A percentile compares a stretch with the other conserved stretches of the same genome.
Conservation (phyloP, 2,113 vertebrate genomes). For the Oxyura jamaicensis region DNA sequence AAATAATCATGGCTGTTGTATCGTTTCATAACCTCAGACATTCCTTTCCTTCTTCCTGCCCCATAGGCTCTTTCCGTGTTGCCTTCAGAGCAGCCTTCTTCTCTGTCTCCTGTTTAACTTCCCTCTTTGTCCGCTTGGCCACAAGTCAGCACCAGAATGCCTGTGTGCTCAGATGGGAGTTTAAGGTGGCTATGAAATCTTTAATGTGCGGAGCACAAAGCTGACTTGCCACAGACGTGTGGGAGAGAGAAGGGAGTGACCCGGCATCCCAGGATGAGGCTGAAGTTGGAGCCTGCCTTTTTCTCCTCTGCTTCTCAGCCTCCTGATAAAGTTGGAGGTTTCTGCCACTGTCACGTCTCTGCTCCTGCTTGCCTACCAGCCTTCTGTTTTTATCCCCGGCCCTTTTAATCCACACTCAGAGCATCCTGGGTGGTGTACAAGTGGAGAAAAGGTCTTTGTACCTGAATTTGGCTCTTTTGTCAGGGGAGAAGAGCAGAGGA, state of each 20-base stretch:
- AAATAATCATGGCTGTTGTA: background rate
- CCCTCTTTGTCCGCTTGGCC: constrained; percentile 15
- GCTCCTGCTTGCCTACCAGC: background rate
- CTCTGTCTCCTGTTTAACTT: constrained; percentile 42
- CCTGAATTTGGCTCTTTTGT: background rate
- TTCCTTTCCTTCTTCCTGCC: constrained; percentile 25
- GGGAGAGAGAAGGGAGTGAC: background rate
- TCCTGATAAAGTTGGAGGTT: background rate
- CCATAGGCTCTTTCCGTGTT: background rate
- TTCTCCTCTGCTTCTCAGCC: background rate
- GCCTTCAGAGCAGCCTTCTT: background rate
- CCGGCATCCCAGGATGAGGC: background rate
- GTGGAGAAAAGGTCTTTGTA: background rate
- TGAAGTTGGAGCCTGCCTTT: background rate
- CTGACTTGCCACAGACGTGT: background rate
- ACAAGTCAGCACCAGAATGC: background rate
- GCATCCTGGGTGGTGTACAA: background rate
- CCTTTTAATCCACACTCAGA: background rate
- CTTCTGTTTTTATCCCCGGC: background rate
- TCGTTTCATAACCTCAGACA: constrained; percentile 14
- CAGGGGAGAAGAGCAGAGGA: background rate
- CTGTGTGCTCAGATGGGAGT: constrained; percentile 2
- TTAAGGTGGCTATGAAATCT: constrained; percentile 9
- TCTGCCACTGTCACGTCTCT: background rate
- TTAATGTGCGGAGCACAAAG: background rate